Percentiles rank a stretch among this genome's conserved stretches.
Conservation (phyloP, 2,113 vertebrate species). For the Eubucco bourcierii region DNA sequence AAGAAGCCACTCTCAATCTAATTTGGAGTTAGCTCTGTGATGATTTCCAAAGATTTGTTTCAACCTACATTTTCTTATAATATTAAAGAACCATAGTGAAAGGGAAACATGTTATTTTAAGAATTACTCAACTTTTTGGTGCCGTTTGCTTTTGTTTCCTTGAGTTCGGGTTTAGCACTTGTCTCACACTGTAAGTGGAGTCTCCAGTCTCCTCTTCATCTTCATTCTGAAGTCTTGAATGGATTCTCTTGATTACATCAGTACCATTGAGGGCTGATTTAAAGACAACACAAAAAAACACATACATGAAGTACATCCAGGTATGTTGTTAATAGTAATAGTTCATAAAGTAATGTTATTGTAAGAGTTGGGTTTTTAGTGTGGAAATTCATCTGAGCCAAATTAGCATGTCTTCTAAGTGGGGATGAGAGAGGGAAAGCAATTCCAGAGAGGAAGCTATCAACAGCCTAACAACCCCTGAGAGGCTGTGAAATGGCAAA, state of each 20-base stretch:
- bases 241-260: conserved; percentile 75
- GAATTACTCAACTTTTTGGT: conserved; percentile 70
- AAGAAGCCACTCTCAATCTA: not conserved
- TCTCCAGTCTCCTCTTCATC: conserved; percentile 9
- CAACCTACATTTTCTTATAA: not conserved
- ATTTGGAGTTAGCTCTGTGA: not conserved
- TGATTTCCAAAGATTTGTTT: not conserved
- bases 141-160: conserved; percentile 65
- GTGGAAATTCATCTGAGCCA: not conserved
- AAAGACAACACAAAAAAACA: not conserved
- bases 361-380: not conserved
- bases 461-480: not conserved
- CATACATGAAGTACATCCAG: not conserved
- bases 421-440: not conserved
- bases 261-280: conserved; percentile 86
- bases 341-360: not conserved
- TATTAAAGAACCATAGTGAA: not conserved
- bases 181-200: conserved; percentile 56
- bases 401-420: not conserved
- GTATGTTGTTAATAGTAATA: not conserved
- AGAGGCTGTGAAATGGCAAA: not conserved
- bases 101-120: not conserved
- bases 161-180: conserved; percentile 81
- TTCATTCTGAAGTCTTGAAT: conserved; percentile 63
- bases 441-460: not conserved